Evolutionary conservation across 2,888 invertebrate species (phyloP).

Genomic region (Yponomeuta cagnagella): DNA sequence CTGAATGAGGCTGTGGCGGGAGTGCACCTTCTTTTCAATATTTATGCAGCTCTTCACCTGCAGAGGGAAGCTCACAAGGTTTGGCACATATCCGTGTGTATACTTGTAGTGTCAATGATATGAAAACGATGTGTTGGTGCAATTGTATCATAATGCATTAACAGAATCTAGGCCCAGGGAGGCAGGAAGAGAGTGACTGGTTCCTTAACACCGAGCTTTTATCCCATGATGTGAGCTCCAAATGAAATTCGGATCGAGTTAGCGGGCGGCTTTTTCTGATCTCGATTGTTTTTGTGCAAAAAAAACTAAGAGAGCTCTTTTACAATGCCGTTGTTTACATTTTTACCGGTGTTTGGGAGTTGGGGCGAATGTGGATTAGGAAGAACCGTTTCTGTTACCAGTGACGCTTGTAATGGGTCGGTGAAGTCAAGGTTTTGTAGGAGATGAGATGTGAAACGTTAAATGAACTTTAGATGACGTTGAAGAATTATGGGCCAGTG

Average conservation of each 20-base stretch:
- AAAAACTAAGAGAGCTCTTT: not conserved
- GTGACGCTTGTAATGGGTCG: not conserved
- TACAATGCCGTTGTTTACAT: conserved; percentile 11
- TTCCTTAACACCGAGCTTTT: not conserved
- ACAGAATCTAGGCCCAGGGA: too few species aligned
- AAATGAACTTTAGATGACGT: not conserved
- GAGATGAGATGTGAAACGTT: not conserved
- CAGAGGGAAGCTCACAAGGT: too few species aligned
- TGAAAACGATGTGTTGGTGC: too few species aligned
- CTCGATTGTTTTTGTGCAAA: not conserved
- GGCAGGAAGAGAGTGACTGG: not conserved
- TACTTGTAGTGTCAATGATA: too few species aligned
- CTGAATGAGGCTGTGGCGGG: too few species aligned
- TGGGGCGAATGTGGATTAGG: not conserved
- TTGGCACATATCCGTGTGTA: too few species aligned
- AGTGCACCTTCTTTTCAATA: too few species aligned
- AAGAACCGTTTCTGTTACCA: not conserved
- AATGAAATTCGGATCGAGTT: conserved; percentile 25
- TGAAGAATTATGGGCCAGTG: not conserved
- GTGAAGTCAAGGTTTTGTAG: not conserved
- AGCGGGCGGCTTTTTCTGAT: conserved; percentile 14
- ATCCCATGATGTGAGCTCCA: conserved; percentile 17
- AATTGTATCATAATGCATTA: too few species aligned
- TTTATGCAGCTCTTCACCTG: too few species aligned
- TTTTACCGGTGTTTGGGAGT: conserved; percentile 9